Percentiles rank a stretch among this genome's conserved stretches.
Evolutionary conservation across 2,113 vertebrate genomes (phyloP).

Genomic region (Rhea americana): DNA sequence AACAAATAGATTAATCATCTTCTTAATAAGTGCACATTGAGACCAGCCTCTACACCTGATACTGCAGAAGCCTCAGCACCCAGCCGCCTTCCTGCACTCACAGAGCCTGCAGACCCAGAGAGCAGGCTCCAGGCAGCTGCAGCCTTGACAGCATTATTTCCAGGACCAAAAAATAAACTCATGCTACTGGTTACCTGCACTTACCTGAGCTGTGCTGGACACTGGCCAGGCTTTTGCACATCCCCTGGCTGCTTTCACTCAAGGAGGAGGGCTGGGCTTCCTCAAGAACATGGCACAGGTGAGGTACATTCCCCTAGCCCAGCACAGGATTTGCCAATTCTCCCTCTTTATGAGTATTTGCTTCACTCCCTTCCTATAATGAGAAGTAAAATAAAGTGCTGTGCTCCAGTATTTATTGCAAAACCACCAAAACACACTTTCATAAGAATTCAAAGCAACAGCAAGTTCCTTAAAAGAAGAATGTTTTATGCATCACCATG

Average conservation of each 20-base stretch:
- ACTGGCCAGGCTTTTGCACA: neutral
- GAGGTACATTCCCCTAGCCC: neutral
- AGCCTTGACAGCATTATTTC: neutral
- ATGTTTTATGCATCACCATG: neutral
- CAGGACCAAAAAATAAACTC: neutral
- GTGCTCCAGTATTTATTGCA: neutral
- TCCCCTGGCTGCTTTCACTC: neutral
- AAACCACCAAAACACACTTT: neutral
- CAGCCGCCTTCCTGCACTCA: neutral
- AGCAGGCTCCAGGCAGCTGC: neutral
- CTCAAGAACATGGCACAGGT: neutral
- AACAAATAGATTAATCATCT: neutral
- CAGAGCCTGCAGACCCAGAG: neutral
- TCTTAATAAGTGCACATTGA: neutral
- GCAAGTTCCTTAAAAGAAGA: neutral
- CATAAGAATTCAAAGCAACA: neutral
- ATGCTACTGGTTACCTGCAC: neutral
- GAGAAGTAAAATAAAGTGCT: neutral
- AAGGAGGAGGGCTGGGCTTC: neutral
- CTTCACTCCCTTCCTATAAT: neutral
- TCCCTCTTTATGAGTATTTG: neutral
- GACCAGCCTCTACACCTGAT: neutral
- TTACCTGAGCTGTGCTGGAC: neutral
- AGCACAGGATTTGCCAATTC: neutral
- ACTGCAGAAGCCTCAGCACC: accelerated